Conservation (phyloP, 1,140 invertebrate species). For the Globodera rostochiensis region DNA sequence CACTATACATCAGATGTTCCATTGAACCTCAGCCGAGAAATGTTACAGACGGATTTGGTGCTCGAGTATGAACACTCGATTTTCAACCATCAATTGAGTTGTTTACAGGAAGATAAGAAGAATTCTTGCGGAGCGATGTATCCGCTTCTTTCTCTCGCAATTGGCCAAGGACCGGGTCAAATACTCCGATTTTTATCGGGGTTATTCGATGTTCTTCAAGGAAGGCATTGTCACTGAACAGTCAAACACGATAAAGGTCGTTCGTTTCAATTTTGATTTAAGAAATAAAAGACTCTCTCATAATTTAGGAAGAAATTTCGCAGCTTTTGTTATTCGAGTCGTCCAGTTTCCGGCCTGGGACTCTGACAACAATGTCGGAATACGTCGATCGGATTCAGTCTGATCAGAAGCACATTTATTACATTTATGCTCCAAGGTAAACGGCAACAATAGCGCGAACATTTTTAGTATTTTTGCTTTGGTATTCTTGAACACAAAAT, state of each 20-base stretch:
- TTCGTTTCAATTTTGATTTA: neutral
- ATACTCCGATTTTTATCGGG: constrained; percentile 84
- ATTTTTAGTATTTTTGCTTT: neutral
- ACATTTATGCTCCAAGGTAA: constrained; percentile 69
- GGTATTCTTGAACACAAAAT: neutral
- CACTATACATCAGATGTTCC: constrained; percentile 78
- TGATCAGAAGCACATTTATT: constrained; percentile 85
- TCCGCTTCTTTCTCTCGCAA: constrained; percentile 84
- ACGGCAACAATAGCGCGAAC: neutral
- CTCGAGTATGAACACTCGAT: constrained; percentile 74
- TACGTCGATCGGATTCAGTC: constrained; percentile 77
- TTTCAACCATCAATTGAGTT: constrained; percentile 6
- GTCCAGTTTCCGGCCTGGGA: constrained; percentile 76
- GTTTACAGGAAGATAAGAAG: constrained; percentile 77
- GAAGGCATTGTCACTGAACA: constrained; percentile 31
- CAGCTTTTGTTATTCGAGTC: constrained; percentile 90
- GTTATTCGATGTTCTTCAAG: constrained; percentile 86
- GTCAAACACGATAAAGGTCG: constrained; percentile 23
- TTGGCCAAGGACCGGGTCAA: constrained; percentile 80
- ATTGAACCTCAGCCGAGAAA: constrained; percentile 89
- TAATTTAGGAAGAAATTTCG: constrained; percentile 81
- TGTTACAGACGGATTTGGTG: constrained; percentile 87
- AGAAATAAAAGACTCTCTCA: neutral
- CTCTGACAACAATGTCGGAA: constrained; percentile 80
- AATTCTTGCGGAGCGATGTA: constrained; percentile 80